These are phyloP conservation scores for Gadus chalcogrammus DNA, from an alignment of 2,113 vertebrate genomes.

Conservation along the genomic window DNA sequence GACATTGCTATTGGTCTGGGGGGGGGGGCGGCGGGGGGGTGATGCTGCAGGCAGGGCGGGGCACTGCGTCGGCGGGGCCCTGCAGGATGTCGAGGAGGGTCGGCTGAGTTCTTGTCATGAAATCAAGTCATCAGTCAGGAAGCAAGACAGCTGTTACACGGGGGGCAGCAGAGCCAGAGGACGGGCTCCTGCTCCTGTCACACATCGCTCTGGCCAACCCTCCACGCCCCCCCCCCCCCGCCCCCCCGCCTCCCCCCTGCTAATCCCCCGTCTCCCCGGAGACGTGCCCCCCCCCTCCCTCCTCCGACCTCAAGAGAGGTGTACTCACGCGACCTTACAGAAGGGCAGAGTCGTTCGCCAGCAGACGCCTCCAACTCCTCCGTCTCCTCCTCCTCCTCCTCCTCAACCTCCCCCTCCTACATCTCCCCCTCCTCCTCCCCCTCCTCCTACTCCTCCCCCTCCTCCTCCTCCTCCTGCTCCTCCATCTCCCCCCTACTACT, in stretches of 20 bases:
- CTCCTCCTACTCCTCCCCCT: too few relatives aligned
- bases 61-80: background rate
- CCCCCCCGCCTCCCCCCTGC: too few relatives aligned
- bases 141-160: conserved; percentile 47
- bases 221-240: background rate
- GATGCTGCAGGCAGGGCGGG: background rate
- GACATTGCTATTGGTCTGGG: conserved; percentile 19
- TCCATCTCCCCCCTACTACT: too few relatives aligned
- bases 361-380: too few relatives aligned
- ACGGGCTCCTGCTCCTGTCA: too few relatives aligned
- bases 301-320: conserved; percentile 34
- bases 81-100: too few relatives aligned
- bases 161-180: conserved; percentile 40
- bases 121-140: conserved; percentile 57
- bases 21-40: too few relatives aligned
- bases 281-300: conserved; percentile 52
- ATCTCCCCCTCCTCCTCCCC: too few relatives aligned
- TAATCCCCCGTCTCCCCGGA: conserved; percentile 27
- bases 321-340: conserved; percentile 39
- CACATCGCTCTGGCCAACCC: conserved; percentile 23
- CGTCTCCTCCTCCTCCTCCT: too few relatives aligned
- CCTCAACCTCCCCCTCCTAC: too few relatives aligned
- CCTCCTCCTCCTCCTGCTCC: too few relatives aligned
- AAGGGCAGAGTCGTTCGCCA: conserved; percentile 33
- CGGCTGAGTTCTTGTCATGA: conserved; percentile 1